Conservation (phyloP, 2,113 vertebrate genomes). For the Vidua macroura region DNA sequence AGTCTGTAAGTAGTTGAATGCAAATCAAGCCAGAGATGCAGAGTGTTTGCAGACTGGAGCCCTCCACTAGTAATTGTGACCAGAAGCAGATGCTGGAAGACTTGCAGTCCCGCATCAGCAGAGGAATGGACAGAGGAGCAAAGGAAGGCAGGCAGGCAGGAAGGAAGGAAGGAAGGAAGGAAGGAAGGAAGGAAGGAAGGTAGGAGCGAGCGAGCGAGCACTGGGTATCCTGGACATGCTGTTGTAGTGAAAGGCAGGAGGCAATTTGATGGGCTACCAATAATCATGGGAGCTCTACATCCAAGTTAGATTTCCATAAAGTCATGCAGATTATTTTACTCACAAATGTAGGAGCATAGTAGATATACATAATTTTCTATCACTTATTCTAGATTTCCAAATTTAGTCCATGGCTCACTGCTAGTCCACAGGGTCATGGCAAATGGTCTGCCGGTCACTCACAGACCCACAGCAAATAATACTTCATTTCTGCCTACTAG, state of each 20-base stretch:
- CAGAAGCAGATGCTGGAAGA: neutral
- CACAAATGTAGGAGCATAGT: neutral
- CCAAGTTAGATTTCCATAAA: neutral
- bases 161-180: neutral
- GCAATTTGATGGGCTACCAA: neutral
- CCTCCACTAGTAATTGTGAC: neutral
- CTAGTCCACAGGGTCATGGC: neutral
- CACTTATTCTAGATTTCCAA: neutral
- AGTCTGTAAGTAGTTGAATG: neutral
- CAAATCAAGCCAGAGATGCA: neutral
- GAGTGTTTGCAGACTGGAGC: neutral
- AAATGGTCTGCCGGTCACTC: neutral
- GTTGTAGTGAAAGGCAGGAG: neutral
- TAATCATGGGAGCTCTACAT: neutral
- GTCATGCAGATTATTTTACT: neutral
- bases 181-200: neutral
- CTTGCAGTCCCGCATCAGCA: fast-evolving
- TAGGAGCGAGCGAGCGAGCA: no score
- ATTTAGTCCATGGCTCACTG: neutral
- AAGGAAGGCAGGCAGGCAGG: no score
- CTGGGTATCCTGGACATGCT: fast-evolving
- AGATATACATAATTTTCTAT: neutral
- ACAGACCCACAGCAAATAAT: neutral
- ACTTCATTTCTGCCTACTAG: neutral
- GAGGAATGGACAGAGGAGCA: neutral